Evolutionary conservation across 2,113 vertebrate species (phyloP), one percentile per base, ranked within the genome.

Genomic region (Periophthalmus modestus): DNA sequence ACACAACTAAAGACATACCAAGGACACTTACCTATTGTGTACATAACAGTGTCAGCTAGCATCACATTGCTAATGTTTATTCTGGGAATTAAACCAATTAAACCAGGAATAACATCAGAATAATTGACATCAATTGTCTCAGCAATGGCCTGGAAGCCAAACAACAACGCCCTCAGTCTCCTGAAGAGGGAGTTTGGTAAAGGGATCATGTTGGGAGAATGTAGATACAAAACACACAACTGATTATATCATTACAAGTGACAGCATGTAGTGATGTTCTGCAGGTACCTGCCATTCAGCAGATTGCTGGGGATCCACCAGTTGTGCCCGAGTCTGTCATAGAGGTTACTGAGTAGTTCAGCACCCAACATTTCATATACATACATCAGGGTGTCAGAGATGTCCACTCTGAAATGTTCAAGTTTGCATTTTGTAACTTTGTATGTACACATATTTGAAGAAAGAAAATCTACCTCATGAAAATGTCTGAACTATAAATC

Each of bases 91-190:
- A 99, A 95, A 48, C 96, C 97, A 0, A 99, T 97, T 34, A 99
- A 95, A 33, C 98, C 98, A 0, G 98, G 98, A 79, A 99, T 98
- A 76, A 99, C 98, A 1, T 99, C 97, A 0, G 97, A 99, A 89
- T 99, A 98, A 91, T 97, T 97, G 65, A 99, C 96, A 0, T 99
- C 98, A 0, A 97, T 97, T 65, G 98, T 98, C 92, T 99, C 98
- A 0, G 98, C 97, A n/a, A 99, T 98, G 90, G 98, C 98, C 85
- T 99, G 97, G 94, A 99, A 99, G 80, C 96, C 96, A 2, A 97
- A 99, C 39, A 99, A 91, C 89, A 99, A 90, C 16, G 96, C 96
- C n/a, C 87, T 99, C 98, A 0, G 95, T 97, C 91, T 99, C 96
- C 98, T 99, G 50, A 15, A 70, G 62, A 61, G 1, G 21, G 14